Percentiles rank a stretch among this genome's conserved stretches.
Conservation (phyloP, 1,140 invertebrate genomes). For the Trissolcus basalis region DNA sequence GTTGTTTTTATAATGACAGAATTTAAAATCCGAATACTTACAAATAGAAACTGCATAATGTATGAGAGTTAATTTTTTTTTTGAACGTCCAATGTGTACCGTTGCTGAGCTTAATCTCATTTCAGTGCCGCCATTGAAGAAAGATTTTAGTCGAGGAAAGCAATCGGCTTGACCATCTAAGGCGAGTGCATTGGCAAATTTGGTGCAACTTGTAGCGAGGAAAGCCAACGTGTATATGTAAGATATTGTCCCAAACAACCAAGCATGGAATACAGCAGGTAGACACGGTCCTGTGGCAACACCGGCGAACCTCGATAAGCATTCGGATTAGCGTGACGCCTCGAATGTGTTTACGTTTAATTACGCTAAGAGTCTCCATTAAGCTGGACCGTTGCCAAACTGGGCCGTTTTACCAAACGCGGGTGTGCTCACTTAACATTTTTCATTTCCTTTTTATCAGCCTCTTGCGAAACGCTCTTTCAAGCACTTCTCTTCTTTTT, state of each 20-base stretch:
- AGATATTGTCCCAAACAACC: constrained; percentile 42
- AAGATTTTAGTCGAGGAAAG: background rate
- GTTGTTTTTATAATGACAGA: too few relatives aligned
- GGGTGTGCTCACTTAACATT: constrained; percentile 59
- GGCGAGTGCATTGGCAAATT: constrained; percentile 14
- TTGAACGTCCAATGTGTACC: too few relatives aligned
- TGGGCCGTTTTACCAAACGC: constrained; percentile 56
- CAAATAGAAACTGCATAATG: too few relatives aligned
- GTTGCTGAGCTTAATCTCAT: too few relatives aligned
- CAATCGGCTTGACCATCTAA: constrained; percentile 1
- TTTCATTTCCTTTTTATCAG: constrained; percentile 57
- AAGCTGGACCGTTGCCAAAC: constrained; percentile 75
- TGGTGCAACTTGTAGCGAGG: constrained; percentile 18
- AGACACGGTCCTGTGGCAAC: constrained; percentile 69
- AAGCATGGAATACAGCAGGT: constrained; percentile 64
- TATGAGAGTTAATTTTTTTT: too few relatives aligned
- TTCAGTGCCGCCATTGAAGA: too few relatives aligned
- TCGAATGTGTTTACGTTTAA: constrained; percentile 77
- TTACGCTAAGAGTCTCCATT: constrained; percentile 77
- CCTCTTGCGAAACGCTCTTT: constrained; percentile 51
- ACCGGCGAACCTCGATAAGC: constrained; percentile 71
- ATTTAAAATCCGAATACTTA: too few relatives aligned
- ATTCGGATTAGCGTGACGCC: constrained; percentile 75
- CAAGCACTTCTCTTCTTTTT: constrained; percentile 37
- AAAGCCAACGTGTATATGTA: constrained; percentile 19